Percentiles rank a stretch among this genome's conserved stretches.
Conservation (phyloP, 1,140 invertebrate species). For the Caenorhabditis elegans region WBcel235 BX284604.4:9308001-9308500, state of each 20-base stretch:
- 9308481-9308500: no score
- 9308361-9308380: conserved; percentile 22
- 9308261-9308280: background rate
- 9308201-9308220: conserved; percentile 35
- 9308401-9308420: conserved; percentile 29
- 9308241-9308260: conserved; percentile 20
- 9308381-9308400: conserved; percentile 32
- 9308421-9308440: conserved; percentile 41
- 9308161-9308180: conserved; percentile 22
- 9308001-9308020: no score
- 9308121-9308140: background rate
- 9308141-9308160: background rate
- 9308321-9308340: conserved; percentile 25
- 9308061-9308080: no score
- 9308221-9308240: conserved; percentile 30
- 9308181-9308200: conserved; percentile 12
- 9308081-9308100: background rate
- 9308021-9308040: no score
- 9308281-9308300: conserved; percentile 20
- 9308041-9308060: no score
- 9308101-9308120: background rate
- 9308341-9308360: background rate
- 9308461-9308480: no score
- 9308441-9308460: conserved; percentile 25
- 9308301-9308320: conserved; percentile 38